Evolutionary conservation across 2,797 vertebrate species (phyloP), one percentile per base, ranked within the genome.

Genomic region (Calcarius lapponicus): DNA sequence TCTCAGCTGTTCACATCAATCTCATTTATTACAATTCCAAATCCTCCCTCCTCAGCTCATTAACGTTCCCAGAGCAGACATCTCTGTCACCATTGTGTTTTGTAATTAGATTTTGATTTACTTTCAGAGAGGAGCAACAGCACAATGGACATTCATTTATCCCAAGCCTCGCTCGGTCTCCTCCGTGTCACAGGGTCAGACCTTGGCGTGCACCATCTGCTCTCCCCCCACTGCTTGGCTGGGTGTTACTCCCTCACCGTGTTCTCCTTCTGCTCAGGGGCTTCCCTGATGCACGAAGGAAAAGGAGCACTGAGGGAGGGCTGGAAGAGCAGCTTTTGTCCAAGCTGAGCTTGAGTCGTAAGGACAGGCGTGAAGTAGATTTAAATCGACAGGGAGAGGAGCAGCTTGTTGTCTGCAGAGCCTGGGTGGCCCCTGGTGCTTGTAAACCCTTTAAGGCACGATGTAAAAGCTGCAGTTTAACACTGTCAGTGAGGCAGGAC

Each of bases 61-160:
- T 90, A 96, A 94, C 13, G 91, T 74, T 81, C 82, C 48, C 0
- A 0, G 72, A 50, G 73, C 87, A 92, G 92, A 57, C 85, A 5
- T 74, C 65, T 94, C 67, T 96, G 88, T 83, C 89, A 43, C 73
- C 82, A 92, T 95, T 91, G 85, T 96, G 21, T 88, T 93, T 90
- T 79, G 70, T 94, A 96, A 96, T 96, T 95, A 93, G 88, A 86
- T 95, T 96, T 96, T 95, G 57, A 96, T 96, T 94, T 90, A n/a
- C 71, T 90, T 91, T 93, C 90, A 56, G 93, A 51, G 80, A 66
- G 88, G 34, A 85, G n/a, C 53, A 48, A 19, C 53, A 85, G 64
- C 80, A 88, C 87, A 67, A 90, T 88, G 89, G 91, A 57, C 64
- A 61, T 84, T 84, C 86, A 95, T 94, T 93, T 70, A 93, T 50